phyloP scores from a whole-genome alignment of 2,888 invertebrate genomes.

The Noctua pronuba region DNA sequence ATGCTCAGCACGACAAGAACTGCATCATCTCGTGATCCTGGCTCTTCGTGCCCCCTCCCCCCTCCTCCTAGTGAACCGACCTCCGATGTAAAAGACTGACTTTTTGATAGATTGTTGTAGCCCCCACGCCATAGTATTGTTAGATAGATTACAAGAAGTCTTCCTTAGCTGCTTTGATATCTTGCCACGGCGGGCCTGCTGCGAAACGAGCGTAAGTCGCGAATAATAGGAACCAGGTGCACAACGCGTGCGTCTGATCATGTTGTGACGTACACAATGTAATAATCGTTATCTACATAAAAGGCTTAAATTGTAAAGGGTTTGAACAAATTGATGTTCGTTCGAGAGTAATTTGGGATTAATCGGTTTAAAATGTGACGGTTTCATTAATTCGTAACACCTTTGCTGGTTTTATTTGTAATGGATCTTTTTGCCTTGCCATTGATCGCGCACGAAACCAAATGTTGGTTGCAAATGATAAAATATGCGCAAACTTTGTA shows the following conservation, averaged over 20 bases:
- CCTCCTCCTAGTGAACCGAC: constrained; percentile 84
- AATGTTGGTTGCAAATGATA: constrained; percentile 47
- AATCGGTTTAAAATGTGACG: constrained; percentile 80
- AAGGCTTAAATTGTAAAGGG: constrained; percentile 75
- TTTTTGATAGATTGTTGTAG: constrained; percentile 83
- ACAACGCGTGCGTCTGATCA: constrained; percentile 69
- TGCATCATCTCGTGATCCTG: constrained; percentile 96
- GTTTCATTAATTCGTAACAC: constrained; percentile 76
- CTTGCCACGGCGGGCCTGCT: constrained; percentile 68
- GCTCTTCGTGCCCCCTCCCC: constrained; percentile 75
- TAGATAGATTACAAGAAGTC: constrained; percentile 71
- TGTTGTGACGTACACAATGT: constrained; percentile 79
- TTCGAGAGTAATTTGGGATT: constrained; percentile 77
- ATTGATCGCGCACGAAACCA: constrained; percentile 43
- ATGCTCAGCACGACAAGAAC: constrained; percentile 94
- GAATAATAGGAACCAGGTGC: constrained; percentile 75
- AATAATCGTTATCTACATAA: constrained; percentile 72
- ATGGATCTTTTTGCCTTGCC: constrained; percentile 69
- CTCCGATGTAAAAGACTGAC: constrained; percentile 89
- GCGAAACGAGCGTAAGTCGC: constrained; percentile 69
- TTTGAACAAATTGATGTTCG: constrained; percentile 79
- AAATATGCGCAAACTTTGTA: constrained; percentile 53
- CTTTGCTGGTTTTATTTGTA: constrained; percentile 77
- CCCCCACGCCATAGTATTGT: constrained; percentile 86
- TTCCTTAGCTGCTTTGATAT: constrained; percentile 70